Conservation (phyloP, 2,888 invertebrate species). For the Oscheius sp. region DNA sequence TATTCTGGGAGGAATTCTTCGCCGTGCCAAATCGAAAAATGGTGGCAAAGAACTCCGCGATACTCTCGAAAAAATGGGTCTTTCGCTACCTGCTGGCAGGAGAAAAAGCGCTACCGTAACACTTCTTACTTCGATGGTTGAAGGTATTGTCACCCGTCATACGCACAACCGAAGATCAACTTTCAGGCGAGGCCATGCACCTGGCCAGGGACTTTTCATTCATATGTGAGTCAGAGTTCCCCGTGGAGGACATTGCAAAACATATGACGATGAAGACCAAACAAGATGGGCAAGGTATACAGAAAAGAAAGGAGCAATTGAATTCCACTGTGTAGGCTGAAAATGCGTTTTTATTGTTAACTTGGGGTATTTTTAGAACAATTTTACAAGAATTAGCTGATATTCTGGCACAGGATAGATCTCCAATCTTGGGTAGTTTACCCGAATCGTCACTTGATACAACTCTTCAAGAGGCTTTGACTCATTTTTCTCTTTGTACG, state of each 20-base stretch:
- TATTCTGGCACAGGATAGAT: constrained; percentile 25
- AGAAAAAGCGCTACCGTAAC: constrained; percentile 99
- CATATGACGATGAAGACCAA: constrained; percentile 5
- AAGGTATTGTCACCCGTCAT: constrained; percentile 75
- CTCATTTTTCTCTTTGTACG: constrained; percentile 87
- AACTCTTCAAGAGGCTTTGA: constrained; percentile 25
- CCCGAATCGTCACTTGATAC: constrained; percentile 7
- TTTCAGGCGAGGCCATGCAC: constrained; percentile 87
- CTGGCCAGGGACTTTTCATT: constrained; percentile 96
- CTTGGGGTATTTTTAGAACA: constrained; percentile 75
- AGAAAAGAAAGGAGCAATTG: constrained; percentile 17
- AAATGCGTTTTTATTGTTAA: not conserved
- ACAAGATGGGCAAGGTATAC: not conserved
- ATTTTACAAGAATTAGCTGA: constrained; percentile 86
- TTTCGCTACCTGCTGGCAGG: constrained; percentile 93
- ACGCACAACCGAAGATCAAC: not conserved
- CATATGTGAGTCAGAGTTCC: constrained; percentile 98
- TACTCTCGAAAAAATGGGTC: constrained; percentile 95
- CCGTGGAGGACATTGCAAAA: constrained; percentile 92
- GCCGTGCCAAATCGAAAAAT: constrained; percentile 98
- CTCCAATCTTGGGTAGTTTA: constrained; percentile 4
- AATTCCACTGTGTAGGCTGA: constrained; percentile 2
- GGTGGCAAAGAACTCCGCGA: constrained; percentile 92
- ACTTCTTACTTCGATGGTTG: constrained; percentile 92
- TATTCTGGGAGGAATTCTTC: constrained; percentile 90